These are phyloP conservation scores for Lutraria rhynchaena DNA, from an alignment of 1,140 invertebrate genomes.

Conservation along the genomic window DNA sequence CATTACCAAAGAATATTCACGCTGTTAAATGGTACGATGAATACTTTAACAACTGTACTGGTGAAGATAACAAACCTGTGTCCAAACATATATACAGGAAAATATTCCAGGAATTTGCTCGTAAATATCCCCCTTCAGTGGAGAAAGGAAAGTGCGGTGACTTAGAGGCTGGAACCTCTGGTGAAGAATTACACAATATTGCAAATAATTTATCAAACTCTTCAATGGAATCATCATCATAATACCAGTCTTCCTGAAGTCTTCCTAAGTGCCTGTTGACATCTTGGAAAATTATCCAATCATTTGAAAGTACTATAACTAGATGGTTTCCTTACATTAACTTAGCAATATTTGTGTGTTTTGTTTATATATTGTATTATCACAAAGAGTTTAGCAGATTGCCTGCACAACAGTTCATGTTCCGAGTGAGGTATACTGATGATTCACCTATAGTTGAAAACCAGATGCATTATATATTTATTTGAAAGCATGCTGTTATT, in stretches of 20 bases:
- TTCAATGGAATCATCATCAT: background rate
- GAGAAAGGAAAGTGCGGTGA: conserved; percentile 38
- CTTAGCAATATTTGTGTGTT: too few relatives aligned
- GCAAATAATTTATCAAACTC: conserved; percentile 10
- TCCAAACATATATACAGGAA: conserved; percentile 57
- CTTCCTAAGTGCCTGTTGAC: too few relatives aligned
- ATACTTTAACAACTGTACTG: conserved; percentile 19
- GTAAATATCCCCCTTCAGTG: conserved; percentile 22
- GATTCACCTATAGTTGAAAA: too few relatives aligned
- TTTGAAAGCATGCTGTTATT: too few relatives aligned
- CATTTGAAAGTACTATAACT: too few relatives aligned
- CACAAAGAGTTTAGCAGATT: too few relatives aligned
- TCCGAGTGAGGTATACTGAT: too few relatives aligned
- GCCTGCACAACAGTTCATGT: too few relatives aligned
- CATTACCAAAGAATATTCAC: conserved; percentile 53
- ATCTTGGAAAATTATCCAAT: too few relatives aligned
- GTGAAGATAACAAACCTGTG: conserved; percentile 45
- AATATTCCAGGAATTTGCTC: conserved; percentile 53
- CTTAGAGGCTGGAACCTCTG: background rate
- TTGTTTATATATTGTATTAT: too few relatives aligned
- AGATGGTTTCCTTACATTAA: too few relatives aligned
- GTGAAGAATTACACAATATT: background rate
- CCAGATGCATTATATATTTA: too few relatives aligned
- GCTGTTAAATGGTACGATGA: conserved; percentile 57
- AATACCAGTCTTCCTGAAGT: background rate